Evolutionary conservation across 2,888 invertebrate genomes (phyloP), one percentile per base, ranked within the genome.

Genomic region (Patella pellucida): DNA sequence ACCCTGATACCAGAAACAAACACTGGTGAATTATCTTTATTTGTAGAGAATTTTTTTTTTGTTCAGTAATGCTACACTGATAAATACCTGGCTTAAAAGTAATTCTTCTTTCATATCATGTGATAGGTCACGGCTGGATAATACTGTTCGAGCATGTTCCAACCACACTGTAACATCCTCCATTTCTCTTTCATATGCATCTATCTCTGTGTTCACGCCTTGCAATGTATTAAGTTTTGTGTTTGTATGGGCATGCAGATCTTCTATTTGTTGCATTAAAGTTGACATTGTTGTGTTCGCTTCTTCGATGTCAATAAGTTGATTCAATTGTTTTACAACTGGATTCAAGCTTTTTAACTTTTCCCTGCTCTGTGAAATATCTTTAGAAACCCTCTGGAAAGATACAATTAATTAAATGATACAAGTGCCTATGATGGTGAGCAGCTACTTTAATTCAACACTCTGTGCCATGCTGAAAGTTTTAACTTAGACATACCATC

Each of bases 151-250:
- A 12, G 96, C 95, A 88, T 96, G 96, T 79, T 97, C 97, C 84
- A 97, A 94, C 97, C 97, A 98, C 82, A 93, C 93, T 78, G 94
- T 94, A 69, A 96, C 95, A 85, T 97, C 97, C 91, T 96, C 95
- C 91, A 97, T 94, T 91, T 98, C 97, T 91, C 94, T 95, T 91
- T 97, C 97, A 92, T 97, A 97, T 91, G 97, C 96, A 90, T 97
- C 97, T 96, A 97, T 97, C 92, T 97, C 97, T 90, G 97, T 97
- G 71, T 95, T 95, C 73, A 96, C 94, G 92, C 97, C 97, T 93
- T 96, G 96, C 78, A 97, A 93, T 84, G 96, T 92, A 69, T 96
- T 95, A 92, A 85, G 79, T 54, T 83, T 79, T 56, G 82, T 82
- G 12, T 78, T 77, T 12, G 82, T 79, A 73, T 80, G 77, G 27